These are phyloP conservation scores for Helicoverpa armigera DNA, from an alignment of 1,140 invertebrate species.

Conservation along the genomic window DNA sequence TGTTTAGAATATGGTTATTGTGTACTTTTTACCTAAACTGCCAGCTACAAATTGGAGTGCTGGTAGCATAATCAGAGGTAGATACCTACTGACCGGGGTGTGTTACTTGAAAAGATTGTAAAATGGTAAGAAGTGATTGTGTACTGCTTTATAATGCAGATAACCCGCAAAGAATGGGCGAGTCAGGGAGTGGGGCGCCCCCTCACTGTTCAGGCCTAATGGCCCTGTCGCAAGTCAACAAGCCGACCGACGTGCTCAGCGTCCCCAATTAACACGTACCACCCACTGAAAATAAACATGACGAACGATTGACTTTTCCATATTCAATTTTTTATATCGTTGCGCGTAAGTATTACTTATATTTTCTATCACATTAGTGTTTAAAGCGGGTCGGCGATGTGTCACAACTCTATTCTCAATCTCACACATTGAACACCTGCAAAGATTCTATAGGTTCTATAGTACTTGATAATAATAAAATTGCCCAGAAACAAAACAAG, in stretches of 20 bases:
- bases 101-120: background rate
- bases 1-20: constrained; percentile 29
- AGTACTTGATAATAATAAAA: no score
- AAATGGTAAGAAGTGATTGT: background rate
- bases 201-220: constrained; percentile 61
- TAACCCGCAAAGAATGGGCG: constrained; percentile 54
- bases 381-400: background rate
- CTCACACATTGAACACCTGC: background rate
- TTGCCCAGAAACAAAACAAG: no score
- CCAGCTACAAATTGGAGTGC: constrained; percentile 13
- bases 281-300: constrained; percentile 68
- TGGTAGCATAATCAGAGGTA: background rate
- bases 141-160: constrained; percentile 46
- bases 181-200: constrained; percentile 53
- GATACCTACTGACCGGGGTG: background rate
- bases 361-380: background rate
- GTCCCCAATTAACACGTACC: constrained; percentile 67
- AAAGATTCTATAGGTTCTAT: no score
- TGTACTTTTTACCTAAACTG: constrained; percentile 32
- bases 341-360: background rate
- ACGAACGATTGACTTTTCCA: constrained; percentile 66
- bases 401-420: background rate
- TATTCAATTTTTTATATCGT: constrained; percentile 41
- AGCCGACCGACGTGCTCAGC: constrained; percentile 67
- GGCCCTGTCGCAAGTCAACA: constrained; percentile 74